Evolutionary conservation across 2,113 vertebrate species (phyloP), one percentile per base, ranked within the genome.

Genomic region (Orycteropus afer): DNA sequence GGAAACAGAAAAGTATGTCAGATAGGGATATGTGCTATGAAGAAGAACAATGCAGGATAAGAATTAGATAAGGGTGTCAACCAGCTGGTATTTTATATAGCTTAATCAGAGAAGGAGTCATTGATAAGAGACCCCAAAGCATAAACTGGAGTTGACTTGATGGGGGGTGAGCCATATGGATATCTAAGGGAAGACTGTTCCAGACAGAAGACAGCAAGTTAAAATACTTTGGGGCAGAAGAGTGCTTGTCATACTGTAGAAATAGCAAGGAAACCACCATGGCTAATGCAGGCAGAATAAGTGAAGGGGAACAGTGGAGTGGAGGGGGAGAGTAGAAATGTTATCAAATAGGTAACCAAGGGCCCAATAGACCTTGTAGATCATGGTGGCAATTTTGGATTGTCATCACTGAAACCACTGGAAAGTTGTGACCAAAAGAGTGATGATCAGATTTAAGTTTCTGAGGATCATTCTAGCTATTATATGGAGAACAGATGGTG

Each of bases 1-100:
- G 15, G 47, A 97, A 42, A 89, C 13, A 84, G 82, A 83, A 94
- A 83, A 80, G 67, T 53, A 81, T 86, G 13, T 27, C 23, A 49
- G 9, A n/a, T 15, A 49, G 49, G 25, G 27, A 32, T 79, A 42
- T 51, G 18, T 40, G 51, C 79, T 74, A 3, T 71, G 80, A 90
- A 85, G 49, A 79, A 79, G 29, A 95, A 74, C 69, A 86, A 77
- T 83, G 65, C 51, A 86, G 37, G 23, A 14, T 37, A 67, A 73
- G 37, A 69, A 34, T 73, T 79, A 53, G 61, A 84, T 63, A 47
- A 6, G n/a, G 47, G 77, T 59, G 32, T 86, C 67, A 65, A 34
- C n/a, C 47, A 53, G 34, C 82, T 57, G 57, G 34, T 79, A 45
- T 82, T 92, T 93, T 79, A 91, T 34, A 65, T 80, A 47, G 45